A percentile compares a stretch with the other conserved stretches of the same genome.
These are phyloP conservation scores for Laticauda laticaudata DNA, from an alignment of 2,113 vertebrate genomes.

Conservation along the genomic window DNA sequence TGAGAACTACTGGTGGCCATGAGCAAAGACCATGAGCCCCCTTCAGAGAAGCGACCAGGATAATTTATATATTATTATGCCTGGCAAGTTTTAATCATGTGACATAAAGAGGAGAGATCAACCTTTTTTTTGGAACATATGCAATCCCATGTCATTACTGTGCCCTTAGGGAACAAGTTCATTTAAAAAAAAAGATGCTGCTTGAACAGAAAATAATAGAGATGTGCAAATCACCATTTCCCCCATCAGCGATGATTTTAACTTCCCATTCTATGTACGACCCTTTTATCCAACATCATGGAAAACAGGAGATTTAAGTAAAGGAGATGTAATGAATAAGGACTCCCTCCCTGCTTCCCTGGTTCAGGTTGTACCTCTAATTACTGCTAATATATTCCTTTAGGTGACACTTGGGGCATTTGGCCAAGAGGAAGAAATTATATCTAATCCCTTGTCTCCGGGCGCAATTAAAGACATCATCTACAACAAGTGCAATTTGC, in stretches of 20 bases:
- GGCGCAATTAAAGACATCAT: constrained; percentile 93
- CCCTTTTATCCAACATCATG: neutral
- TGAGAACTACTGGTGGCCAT: too few relatives aligned
- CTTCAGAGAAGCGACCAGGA: neutral
- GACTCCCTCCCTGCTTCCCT: constrained; percentile 14
- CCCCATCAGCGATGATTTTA: neutral
- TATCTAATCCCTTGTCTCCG: constrained; percentile 96
- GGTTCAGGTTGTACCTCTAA: constrained; percentile 18
- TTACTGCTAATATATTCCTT: constrained; percentile 27
- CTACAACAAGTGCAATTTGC: constrained; percentile 85
- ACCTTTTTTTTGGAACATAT: too few relatives aligned
- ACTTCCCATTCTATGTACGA: neutral
- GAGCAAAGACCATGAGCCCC: neutral
- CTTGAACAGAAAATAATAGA: constrained; percentile 21
- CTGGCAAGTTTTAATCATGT: neutral
- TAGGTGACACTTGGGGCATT: constrained; percentile 96
- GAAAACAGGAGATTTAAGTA: neutral
- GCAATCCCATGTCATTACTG: neutral
- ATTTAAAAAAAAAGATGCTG: neutral
- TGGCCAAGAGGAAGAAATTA: constrained; percentile 93
- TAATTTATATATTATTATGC: neutral
- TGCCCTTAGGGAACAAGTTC: constrained; percentile 6
- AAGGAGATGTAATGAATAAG: constrained; percentile 21
- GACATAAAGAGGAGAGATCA: neutral
- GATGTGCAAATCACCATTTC: constrained; percentile 42